phyloP scores from a whole-genome alignment of 2,888 invertebrate genomes.

The Prostheceraeus crozeri region DNA sequence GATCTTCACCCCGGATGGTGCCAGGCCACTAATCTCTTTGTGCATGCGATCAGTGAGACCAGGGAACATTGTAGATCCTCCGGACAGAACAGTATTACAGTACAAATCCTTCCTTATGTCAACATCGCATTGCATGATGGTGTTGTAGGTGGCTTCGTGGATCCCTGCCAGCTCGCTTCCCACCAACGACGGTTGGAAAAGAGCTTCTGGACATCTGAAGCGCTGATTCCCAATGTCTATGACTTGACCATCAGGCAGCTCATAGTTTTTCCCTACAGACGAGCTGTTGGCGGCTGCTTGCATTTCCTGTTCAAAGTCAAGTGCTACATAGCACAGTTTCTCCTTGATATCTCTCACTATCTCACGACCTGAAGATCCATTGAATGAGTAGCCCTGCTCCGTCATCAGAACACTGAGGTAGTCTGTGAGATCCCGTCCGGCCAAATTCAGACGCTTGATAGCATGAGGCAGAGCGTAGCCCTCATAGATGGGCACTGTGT shows the following conservation, averaged over 20 bases:
- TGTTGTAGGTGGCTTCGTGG: conserved; percentile 54
- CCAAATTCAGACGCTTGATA: conserved; percentile 60
- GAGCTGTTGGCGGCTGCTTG: conserved; percentile 49
- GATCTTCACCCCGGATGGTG: conserved; percentile 64
- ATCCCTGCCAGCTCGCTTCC: too few species aligned
- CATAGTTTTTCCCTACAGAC: conserved; percentile 53
- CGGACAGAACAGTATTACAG: conserved; percentile 68
- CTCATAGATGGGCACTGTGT: conserved; percentile 85
- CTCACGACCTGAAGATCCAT: too few species aligned
- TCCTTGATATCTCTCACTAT: too few species aligned
- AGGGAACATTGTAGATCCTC: conserved; percentile 91
- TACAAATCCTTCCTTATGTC: conserved; percentile 55
- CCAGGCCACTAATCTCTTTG: conserved; percentile 83
- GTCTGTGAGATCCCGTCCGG: conserved; percentile 61
- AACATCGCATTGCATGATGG: conserved; percentile 55
- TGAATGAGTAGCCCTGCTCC: too few species aligned
- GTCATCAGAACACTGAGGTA: conserved; percentile 62
- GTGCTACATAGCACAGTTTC: conserved; percentile 52
- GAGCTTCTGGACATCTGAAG: conserved; percentile 52
- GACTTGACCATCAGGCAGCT: conserved; percentile 54
- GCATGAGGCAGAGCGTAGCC: conserved; percentile 61
- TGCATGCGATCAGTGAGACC: conserved; percentile 95
- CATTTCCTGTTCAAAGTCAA: conserved; percentile 56
- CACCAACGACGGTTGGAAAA: conserved; percentile 54
- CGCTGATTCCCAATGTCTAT: conserved; percentile 55